Evolutionary conservation across 2,113 vertebrate genomes (phyloP), one percentile per base, ranked within the genome.

Genomic region (Puma concolor): DNA sequence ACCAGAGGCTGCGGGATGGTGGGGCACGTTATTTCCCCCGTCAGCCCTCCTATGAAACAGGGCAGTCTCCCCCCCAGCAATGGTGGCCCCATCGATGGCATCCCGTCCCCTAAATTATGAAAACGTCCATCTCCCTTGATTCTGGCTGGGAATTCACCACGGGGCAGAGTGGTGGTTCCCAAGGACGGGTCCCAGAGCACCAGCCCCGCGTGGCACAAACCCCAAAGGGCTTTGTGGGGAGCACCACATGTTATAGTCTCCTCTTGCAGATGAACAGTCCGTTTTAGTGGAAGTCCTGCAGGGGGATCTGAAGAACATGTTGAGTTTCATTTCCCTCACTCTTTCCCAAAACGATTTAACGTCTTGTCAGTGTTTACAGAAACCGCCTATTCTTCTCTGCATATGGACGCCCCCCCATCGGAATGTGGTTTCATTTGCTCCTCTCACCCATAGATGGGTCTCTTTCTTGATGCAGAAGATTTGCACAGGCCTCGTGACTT

Each of bases 321-420:
- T 67, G 29, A 67, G n/a, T 8, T 50, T 31, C 21, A 1, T 16
- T 72, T n/a, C 21, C 9, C 4, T 36, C 8, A 8, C 31, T 77
- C 4, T 21, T n/a, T 52, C 50, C 48, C 29, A 2, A 91, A 41
- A 19, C 72, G 29, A 64, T 6, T 60, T 3, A n/a, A 2, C 50
- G 19, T 89, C 31, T 69, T 64, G 36, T 29, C 13, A 50, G 41
- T 25, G 38, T 52, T 52, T 76, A 25, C 11, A 16, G 52, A 72
- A 66, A 23, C 13, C 27, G 17, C 14, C 3, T 23, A 1, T 2
- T 64, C 50, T 1, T 0, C 64, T 79, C 36, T 0, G 3, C 8
- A 74, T 33, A 2, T 2, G 4, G 7, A 4, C 3, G 4, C 12
- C 9, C 38, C 1, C 5, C 9, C 8, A 4, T 2, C 19, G 44